Evolutionary conservation across 2,888 invertebrate genomes (phyloP), one percentile per base, ranked within the genome.

Genomic region (Cheilosia scutellata): DNA sequence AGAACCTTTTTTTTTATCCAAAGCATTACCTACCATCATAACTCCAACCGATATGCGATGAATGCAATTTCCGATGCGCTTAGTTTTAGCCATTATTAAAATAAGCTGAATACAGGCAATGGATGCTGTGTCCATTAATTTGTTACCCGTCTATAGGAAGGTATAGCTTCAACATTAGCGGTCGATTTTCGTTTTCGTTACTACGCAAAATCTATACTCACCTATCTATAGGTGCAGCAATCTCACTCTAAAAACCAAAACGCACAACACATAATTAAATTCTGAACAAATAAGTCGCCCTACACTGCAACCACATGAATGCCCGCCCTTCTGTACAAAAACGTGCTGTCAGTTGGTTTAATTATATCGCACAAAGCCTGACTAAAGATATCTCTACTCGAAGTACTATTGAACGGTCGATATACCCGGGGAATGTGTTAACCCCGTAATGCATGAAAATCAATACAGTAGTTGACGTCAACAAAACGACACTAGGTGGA

Each of bases 401-500:
- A 20, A 65, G 71, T 58, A 71, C 31, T 13, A 37, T 71, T 55
- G 44, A 16, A 42, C 76, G 66, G 57, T 76, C 66, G 58, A 66
- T 68, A 68, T 20, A 68, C 55, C 16, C 31, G 27, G 11, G 25
- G 44, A 57, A 75, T 37, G 65, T 31, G 47, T 27, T 57, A 63
- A 55, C 11, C 47, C 63, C 62, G 42, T 55, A 37, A 53, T 44
- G 16, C n/a, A 37, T 37, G 27, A 47, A 66, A 82, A 82, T 82
- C 82, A 57, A 82, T 82, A 72, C n/a, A 65, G 16, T 5, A 29
- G 40, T 57, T 82, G 82, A 82, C 77, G 77, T 82, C 77, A 82
- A 72, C 53, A 27, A 37, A 58, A 55, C 9, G 5, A 44, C 47
- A 76, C 60, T 31, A 40, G 16, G 29, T 31, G 42, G 63, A 51